phyloP scores from a whole-genome alignment of 2,797 vertebrate species.

The Sebastes vulpes region DNA sequence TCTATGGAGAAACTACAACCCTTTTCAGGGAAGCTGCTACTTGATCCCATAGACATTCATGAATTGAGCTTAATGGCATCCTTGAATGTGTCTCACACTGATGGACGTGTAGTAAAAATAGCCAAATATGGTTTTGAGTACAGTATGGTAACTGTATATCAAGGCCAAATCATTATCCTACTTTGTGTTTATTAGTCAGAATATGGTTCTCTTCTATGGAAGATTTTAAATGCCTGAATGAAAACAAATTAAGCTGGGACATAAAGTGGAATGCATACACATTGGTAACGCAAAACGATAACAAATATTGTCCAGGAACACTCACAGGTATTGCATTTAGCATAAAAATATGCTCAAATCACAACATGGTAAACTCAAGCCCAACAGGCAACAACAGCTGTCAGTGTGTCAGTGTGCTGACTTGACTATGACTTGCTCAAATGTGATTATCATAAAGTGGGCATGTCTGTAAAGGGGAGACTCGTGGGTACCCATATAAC shows the following conservation, averaged over 20 bases:
- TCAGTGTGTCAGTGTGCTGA: too few relatives aligned
- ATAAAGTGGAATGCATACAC: not conserved
- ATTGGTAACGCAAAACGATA: too few relatives aligned
- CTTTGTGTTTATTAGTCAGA: not conserved
- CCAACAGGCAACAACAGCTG: too few relatives aligned
- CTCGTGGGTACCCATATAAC: too few relatives aligned
- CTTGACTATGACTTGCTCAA: too few relatives aligned
- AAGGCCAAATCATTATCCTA: not conserved
- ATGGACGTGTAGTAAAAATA: not conserved
- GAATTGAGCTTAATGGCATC: not conserved
- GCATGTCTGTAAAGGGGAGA: too few relatives aligned
- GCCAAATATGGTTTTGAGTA: not conserved
- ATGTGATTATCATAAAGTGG: too few relatives aligned
- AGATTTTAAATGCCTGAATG: not conserved
- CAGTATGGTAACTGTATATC: not conserved
- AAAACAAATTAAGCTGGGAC: not conserved
- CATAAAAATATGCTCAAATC: too few relatives aligned
- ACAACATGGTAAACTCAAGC: too few relatives aligned
- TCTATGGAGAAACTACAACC: not conserved
- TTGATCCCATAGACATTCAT: not conserved
- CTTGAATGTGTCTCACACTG: too few relatives aligned
- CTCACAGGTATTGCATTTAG: too few relatives aligned
- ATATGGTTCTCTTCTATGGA: not conserved
- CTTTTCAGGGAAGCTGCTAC: not conserved
- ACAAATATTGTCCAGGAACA: too few relatives aligned